Evolutionary conservation across 2,797 vertebrate genomes (phyloP).

Genomic region (Sebastes dallii): DNA sequence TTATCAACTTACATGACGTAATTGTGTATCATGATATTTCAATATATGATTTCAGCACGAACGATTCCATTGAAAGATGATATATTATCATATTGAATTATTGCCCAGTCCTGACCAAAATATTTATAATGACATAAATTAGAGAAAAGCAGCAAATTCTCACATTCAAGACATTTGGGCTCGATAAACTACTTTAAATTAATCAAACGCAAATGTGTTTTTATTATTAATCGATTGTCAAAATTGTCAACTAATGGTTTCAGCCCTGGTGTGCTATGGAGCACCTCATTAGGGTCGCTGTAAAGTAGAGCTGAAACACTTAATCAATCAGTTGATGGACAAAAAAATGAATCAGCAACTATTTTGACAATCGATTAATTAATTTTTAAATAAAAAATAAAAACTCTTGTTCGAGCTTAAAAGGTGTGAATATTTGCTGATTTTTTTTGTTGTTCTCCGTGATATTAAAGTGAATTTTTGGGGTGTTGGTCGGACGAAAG

Average conservation of each 20-base stretch:
- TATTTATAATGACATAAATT: not conserved
- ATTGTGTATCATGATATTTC: no score
- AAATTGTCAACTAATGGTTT: not conserved
- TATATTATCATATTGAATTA: no score
- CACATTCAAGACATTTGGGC: not conserved
- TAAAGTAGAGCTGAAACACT: not conserved
- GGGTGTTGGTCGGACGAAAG: not conserved
- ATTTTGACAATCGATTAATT: not conserved
- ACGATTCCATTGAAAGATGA: no score
- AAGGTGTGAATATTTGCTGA: not conserved
- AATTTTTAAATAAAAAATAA: not conserved
- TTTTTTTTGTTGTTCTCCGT: not conserved
- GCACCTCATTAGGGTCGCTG: not conserved
- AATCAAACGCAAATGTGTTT: not conserved
- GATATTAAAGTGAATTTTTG: no score
- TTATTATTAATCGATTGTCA: not conserved
- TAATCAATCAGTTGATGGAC: not conserved
- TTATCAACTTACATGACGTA: no score
- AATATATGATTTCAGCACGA: no score
- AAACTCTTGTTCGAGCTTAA: not conserved
- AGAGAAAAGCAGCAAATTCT: not conserved
- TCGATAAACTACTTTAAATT: not conserved
- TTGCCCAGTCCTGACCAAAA: no score
- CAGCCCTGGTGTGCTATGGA: not conserved
- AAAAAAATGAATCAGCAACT: not conserved